Base-by-base conservation (phyloP, 2,113 vertebrate species). In the Otis tarda region DNA sequence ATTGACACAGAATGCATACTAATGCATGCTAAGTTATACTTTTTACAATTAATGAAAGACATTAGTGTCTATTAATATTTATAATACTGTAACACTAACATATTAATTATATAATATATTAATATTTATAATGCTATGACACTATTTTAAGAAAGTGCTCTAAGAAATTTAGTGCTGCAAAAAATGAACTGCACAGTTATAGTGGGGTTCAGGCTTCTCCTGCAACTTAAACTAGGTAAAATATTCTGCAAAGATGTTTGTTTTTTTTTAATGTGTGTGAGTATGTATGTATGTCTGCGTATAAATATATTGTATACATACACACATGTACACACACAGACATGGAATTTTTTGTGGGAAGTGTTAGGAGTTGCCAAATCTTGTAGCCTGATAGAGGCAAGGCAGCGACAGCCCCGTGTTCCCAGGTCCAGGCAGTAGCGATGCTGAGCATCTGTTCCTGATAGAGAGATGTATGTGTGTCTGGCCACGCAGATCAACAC, bases 231-330 rank as follows among this genome's bases (percentile, higher is more conserved):
- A 55, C 16, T 31, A 41, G 56, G 23, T 61, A 61, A 79, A 92
- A 92, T 83, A 69, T 27, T 82, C 30, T 82, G 47, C 21, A 37
- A 35, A 61, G 10, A 4, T 39, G 4, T 16, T 39, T 55, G 8
- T 0, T 2, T 12, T 50, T 59, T 52, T 79, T 87, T 37, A 19
- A 20, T 7, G 2, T 0, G 4, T 37, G 2, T 28, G 0, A 69
- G 39, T 10, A 39, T 12, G 39, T 57, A 7, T 10, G 4, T 30
- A 12, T 56, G 33, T 56, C 10, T 45, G 12, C 6, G 16, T 83
- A 24, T 23, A 80, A 41, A 76, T 45, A 35, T 37, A 28, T 31
- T n/a, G 9, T 3, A 27, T 5, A 33, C 5, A 33, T 25, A 64
- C 0, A 4, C 4, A 24, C 35, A 45, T 10, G 12, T 1, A 6